Percentiles rank a stretch among this genome's conserved stretches.
phyloP scores from a whole-genome alignment of 1,140 invertebrate species.

The Melipona quadrifasciata region DNA sequence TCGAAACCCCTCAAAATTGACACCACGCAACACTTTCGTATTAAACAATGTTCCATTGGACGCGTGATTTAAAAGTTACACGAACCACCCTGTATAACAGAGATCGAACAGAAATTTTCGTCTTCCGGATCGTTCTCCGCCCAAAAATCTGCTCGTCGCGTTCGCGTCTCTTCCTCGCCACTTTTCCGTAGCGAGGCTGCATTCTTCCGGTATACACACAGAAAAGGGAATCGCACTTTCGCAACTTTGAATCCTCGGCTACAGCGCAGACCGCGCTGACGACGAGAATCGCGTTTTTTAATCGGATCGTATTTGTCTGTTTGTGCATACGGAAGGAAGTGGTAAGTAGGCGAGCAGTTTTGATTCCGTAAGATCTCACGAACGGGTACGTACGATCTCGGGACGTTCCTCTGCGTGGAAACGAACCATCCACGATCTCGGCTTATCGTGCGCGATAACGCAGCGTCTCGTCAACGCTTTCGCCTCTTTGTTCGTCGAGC shows the following conservation, averaged over 20 bases:
- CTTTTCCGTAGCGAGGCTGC: neutral
- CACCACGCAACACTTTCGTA: no score
- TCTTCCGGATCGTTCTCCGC: neutral
- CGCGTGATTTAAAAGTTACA: no score
- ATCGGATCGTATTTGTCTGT: conserved; percentile 54
- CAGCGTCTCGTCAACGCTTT: neutral
- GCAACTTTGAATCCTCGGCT: neutral
- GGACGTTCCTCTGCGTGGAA: neutral
- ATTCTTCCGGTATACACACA: neutral
- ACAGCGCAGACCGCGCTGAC: neutral
- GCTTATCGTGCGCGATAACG: neutral
- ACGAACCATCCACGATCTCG: neutral
- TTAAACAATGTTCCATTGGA: no score
- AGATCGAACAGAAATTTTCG: no score
- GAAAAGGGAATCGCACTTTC: neutral
- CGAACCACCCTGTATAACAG: no score
- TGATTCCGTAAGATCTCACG: neutral
- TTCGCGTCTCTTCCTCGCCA: neutral
- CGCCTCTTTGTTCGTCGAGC: neutral
- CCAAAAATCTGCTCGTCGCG: neutral
- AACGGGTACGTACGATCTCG: neutral
- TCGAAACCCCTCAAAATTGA: no score
- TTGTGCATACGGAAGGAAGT: conserved; percentile 70
- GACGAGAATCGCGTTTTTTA: neutral
- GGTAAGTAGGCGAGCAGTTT: conserved; percentile 66